Conservation (phyloP, 2,888 invertebrate species). For the Loripinus fragilis region DNA sequence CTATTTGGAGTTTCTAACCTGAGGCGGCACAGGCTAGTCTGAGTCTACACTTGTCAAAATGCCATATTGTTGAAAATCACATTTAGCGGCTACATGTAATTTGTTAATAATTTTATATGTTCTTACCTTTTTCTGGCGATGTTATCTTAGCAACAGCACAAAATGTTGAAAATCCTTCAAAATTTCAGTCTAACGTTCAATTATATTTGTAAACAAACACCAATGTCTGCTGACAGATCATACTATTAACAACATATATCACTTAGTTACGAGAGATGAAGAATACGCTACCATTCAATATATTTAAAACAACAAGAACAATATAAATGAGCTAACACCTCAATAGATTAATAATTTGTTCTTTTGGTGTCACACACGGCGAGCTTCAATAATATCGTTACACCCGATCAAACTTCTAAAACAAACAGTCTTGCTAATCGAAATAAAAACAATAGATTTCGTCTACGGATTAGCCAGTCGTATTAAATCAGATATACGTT, state of each 20-base stretch:
- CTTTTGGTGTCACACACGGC: background rate
- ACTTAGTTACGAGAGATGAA: conserved; percentile 1
- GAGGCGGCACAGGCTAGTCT: no score
- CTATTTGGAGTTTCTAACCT: no score
- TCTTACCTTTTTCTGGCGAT: no score
- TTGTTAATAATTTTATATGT: no score
- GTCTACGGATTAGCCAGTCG: conserved; percentile 2
- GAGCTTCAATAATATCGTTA: background rate
- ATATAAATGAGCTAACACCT: background rate
- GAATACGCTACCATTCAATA: background rate
- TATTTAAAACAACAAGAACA: no score
- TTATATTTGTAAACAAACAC: no score
- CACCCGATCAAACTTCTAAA: conserved; percentile 2
- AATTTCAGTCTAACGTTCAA: no score
- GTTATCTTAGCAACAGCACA: no score
- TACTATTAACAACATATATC: background rate
- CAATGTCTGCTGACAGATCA: background rate
- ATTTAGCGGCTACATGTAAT: no score
- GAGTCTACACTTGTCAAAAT: no score
- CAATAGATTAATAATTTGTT: conserved; percentile 2
- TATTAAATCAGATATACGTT: background rate
- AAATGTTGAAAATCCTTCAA: no score
- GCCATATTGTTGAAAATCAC: no score
- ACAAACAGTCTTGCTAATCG: background rate
- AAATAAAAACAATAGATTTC: conserved; percentile 19